phyloP scores from a whole-genome alignment of 64 coral and sea anemone species.

The Montipora sp. region DNA sequence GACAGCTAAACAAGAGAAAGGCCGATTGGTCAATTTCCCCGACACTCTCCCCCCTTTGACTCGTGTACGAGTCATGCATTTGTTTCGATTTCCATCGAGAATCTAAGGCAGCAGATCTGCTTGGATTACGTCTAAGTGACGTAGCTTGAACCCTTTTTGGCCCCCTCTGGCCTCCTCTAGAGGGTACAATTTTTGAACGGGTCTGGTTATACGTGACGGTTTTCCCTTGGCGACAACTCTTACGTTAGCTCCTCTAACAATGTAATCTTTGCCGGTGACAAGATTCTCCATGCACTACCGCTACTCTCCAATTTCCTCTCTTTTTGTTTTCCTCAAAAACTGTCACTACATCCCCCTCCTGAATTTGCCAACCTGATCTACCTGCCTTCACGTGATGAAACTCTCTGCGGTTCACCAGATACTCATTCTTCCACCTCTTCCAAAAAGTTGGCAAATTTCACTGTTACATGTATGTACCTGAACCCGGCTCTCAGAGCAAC shows the following conservation, averaged over 20 bases:
- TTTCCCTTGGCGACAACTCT: conserved; percentile 34
- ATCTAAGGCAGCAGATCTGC: conserved; percentile 21
- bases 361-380: background rate
- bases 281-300: conserved; percentile 1
- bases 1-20: no score
- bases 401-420: background rate
- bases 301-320: conserved; percentile 31
- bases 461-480: no score
- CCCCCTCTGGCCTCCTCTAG: conserved; percentile 2
- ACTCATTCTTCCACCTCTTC: conserved; percentile 16
- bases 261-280: conserved; percentile 15
- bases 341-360: conserved; percentile 41
- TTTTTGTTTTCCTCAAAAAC: conserved; percentile 32
- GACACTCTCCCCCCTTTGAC: background rate
- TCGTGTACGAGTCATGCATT: conserved; percentile 8
- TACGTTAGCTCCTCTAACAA: conserved; percentile 54
- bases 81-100: conserved; percentile 1
- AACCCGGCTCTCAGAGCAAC: no score
- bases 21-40: background rate
- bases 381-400: conserved; percentile 21
- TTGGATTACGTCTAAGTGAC: background rate
- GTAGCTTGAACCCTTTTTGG: background rate
- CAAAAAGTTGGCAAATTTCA: no score
- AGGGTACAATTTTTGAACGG: conserved; percentile 44
- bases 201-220: background rate